A percentile compares a stretch with the other conserved stretches of the same genome.
Evolutionary conservation across 2,113 vertebrate genomes (phyloP).

Genomic region (Mungos mungo): DNA sequence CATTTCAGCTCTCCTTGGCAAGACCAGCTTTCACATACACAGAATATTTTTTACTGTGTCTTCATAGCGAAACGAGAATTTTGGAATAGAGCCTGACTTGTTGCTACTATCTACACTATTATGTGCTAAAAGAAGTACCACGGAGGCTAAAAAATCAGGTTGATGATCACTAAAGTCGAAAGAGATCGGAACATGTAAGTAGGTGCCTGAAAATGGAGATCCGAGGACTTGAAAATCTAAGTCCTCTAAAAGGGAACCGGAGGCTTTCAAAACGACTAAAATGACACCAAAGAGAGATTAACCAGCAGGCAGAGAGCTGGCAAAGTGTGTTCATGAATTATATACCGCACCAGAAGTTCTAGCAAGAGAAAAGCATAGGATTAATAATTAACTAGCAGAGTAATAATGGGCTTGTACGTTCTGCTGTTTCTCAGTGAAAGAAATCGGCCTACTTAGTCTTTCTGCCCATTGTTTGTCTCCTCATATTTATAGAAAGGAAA

Average conservation of each 20-base stretch:
- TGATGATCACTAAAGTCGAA: slow-evolving; percentile 30
- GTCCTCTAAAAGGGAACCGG: slow-evolving; percentile 55
- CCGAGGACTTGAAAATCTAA: slow-evolving; percentile 18
- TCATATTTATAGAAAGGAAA: slow-evolving; percentile 32
- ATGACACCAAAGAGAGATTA: slow-evolving; percentile 73
- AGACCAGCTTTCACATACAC: not conserved
- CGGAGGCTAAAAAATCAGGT: not conserved
- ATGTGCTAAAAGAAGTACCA: not conserved
- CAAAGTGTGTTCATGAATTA: slow-evolving; percentile 76
- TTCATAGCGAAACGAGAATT: slow-evolving; percentile 38
- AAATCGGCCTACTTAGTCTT: slow-evolving; percentile 61
- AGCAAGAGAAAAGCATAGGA: slow-evolving; percentile 69
- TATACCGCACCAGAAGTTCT: slow-evolving; percentile 72
- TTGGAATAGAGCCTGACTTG: slow-evolving; percentile 42
- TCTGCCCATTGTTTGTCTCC: slow-evolving; percentile 49
- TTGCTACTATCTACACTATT: not conserved
- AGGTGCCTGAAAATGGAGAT: slow-evolving; percentile 37
- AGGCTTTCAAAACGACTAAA: slow-evolving; percentile 54
- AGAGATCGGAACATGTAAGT: slow-evolving; percentile 51
- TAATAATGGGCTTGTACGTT: slow-evolving; percentile 66
- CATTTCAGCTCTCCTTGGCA: slow-evolving; percentile 29
- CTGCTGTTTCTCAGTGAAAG: slow-evolving; percentile 66
- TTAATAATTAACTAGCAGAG: slow-evolving; percentile 78
- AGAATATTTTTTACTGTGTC: not conserved
- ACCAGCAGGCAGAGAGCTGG: slow-evolving; percentile 74